Evolutionary conservation across 30 jellyfish, hydroid and myxozoan species (phyloP), one percentile per base, ranked within the genome.

Genomic region (Aurelia aurita): DNA sequence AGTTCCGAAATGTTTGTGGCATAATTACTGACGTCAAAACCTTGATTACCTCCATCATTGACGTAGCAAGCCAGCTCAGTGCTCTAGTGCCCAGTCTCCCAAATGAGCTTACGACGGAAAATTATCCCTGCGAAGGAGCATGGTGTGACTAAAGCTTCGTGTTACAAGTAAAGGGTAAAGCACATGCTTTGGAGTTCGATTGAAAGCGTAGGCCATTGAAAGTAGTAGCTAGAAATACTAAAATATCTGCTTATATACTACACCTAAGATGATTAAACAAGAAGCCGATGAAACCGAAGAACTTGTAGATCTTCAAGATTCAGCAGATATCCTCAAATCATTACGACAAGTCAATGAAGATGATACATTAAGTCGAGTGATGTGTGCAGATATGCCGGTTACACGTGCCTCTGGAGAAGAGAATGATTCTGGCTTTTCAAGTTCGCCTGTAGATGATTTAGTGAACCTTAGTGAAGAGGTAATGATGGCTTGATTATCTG

Each of bases 301-400:
- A 8, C 18, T 46, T 47, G 18, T 15, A 11, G 80, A 82, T 7
- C 3, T 59, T 27, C 59, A 64, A 19, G 90, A 44, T n/a, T 58
- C 67, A 27, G 71, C 35, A 2, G 74, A 82, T 31, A 19, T 82
- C 12, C 73, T 82, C 79, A 51, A 69, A 58, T 66, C 85, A 6
- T 77, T 82, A n/a, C 59, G 79, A 26, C 46, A 69, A 54, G 91
- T 69, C 22, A 82, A 68, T 72, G 91, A 82, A 28, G 91, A 82
- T 66, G 90, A 80, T 47, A 82, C 80, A 2, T 44, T 82, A 43
- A 82, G 91, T 44, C 91, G 91, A 19, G 91, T 82, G 65, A 54
- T 82, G 59, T 68, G 85, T 26, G 32, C 85, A 25, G 91, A 82
- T 27, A 19, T 15, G 13, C 29, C 71, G 75, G 31, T 45, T 13